Percentiles rank a stretch among this genome's conserved stretches.
These are phyloP conservation scores for Brenthis daphne DNA, from an alignment of 2,888 invertebrate genomes.

Conservation along the genomic window DNA sequence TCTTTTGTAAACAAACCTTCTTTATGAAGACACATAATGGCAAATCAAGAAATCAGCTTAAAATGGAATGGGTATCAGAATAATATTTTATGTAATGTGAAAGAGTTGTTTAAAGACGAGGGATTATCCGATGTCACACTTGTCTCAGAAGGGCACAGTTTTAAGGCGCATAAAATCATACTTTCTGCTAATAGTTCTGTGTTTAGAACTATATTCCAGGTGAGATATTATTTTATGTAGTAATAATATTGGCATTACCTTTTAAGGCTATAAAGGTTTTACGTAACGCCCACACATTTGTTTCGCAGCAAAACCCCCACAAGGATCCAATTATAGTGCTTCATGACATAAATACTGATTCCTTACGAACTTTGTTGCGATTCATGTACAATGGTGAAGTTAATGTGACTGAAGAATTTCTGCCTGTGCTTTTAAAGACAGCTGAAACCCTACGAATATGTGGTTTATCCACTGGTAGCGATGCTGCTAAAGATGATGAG, in stretches of 20 bases:
- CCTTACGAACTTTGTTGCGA: conserved; percentile 84
- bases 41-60: conserved; percentile 84
- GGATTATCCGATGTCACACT: conserved; percentile 85
- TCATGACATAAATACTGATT: conserved; percentile 86
- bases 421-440: conserved; percentile 85
- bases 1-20: conserved; percentile 42
- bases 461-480: conserved; percentile 84
- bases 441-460: conserved; percentile 86
- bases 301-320: conserved; percentile 86
- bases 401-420: conserved; percentile 86
- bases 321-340: conserved; percentile 89
- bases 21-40: conserved; percentile 57
- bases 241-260: conserved; percentile 10
- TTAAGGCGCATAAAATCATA: conserved; percentile 86
- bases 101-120: conserved; percentile 84
- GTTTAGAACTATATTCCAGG: conserved; percentile 85
- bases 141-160: conserved; percentile 85
- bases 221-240: neutral
- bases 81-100: conserved; percentile 84
- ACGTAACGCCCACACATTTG: conserved; percentile 65
- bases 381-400: conserved; percentile 90
- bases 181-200: conserved; percentile 86
- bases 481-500: conserved; percentile 69
- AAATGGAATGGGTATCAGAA: conserved; percentile 87
- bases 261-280: conserved; percentile 21